phyloP scores from a whole-genome alignment of 1,140 invertebrate genomes.

The Hyles vespertilio region DNA sequence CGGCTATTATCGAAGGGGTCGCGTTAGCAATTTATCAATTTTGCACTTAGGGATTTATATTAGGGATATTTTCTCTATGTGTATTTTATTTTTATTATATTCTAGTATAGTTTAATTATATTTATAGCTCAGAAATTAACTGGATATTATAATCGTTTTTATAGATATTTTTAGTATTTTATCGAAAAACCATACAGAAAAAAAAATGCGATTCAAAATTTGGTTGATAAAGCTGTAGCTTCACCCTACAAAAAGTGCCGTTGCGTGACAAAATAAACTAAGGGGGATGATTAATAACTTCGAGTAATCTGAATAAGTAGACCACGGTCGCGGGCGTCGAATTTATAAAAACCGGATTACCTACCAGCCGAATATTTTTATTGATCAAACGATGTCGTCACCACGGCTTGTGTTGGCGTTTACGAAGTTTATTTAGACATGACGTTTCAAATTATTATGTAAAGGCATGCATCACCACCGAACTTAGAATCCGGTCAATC shows the following conservation, averaged over 20 bases:
- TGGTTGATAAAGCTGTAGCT: too few species aligned
- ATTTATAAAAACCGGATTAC: slow-evolving; percentile 6
- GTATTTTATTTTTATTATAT: too few species aligned
- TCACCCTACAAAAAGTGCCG: background rate
- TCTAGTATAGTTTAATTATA: too few species aligned
- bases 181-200: too few species aligned
- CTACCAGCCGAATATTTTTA: background rate
- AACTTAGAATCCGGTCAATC: too few species aligned
- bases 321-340: slow-evolving; percentile 9
- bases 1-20: too few species aligned
- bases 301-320: background rate
- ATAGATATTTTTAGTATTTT: too few species aligned
- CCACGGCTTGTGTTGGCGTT: slow-evolving; percentile 1
- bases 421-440: slow-evolving; percentile 20
- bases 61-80: too few species aligned
- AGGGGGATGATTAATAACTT: slow-evolving; percentile 16
- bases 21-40: background rate
- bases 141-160: too few species aligned
- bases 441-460: slow-evolving; percentile 9
- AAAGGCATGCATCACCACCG: background rate
- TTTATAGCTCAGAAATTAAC: too few species aligned
- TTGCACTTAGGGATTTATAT: too few species aligned
- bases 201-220: too few species aligned
- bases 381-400: slow-evolving; percentile 5
- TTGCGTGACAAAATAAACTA: slow-evolving; percentile 6